Conservation (phyloP, 2,888 invertebrate genomes). For the Stegophylla sp. region DNA sequence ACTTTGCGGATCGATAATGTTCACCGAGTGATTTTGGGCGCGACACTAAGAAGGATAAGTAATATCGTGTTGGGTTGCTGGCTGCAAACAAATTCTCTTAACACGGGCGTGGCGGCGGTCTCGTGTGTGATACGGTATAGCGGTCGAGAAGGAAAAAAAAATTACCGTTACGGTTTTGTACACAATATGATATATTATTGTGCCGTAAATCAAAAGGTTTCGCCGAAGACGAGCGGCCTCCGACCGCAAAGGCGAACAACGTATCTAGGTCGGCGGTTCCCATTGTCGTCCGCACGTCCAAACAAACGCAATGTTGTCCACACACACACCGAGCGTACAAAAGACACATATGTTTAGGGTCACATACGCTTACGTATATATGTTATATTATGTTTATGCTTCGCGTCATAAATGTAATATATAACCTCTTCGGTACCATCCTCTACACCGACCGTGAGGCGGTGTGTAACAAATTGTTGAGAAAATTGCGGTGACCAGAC, state of each 20-base stretch:
- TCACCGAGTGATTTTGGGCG: conserved; percentile 1
- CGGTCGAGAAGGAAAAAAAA: neutral
- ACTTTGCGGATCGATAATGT: neutral
- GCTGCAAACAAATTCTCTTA: conserved; percentile 16
- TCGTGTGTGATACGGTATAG: neutral
- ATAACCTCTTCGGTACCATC: neutral
- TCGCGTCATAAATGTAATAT: neutral
- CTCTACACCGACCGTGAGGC: neutral
- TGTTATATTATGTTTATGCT: too few relatives aligned
- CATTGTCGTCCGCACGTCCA: conserved; percentile 55
- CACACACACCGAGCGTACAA: neutral
- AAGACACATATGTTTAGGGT: conserved; percentile 14
- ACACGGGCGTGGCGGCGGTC: conserved; percentile 12
- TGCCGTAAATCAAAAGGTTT: conserved; percentile 49
- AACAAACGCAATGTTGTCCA: conserved; percentile 40
- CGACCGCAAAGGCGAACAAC: conserved; percentile 39
- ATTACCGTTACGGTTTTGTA: conserved; percentile 47
- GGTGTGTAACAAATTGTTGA: conserved; percentile 51
- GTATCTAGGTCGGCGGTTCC: conserved; percentile 30
- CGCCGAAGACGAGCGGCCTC: conserved; percentile 6
- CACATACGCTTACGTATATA: neutral
- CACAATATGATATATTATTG: conserved; percentile 25
- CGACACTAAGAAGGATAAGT: conserved; percentile 3
- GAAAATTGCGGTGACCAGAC: conserved; percentile 27
- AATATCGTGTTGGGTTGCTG: neutral